Evolutionary conservation across 2,113 vertebrate genomes (phyloP).

Genomic region (Hylia prasina): DNA sequence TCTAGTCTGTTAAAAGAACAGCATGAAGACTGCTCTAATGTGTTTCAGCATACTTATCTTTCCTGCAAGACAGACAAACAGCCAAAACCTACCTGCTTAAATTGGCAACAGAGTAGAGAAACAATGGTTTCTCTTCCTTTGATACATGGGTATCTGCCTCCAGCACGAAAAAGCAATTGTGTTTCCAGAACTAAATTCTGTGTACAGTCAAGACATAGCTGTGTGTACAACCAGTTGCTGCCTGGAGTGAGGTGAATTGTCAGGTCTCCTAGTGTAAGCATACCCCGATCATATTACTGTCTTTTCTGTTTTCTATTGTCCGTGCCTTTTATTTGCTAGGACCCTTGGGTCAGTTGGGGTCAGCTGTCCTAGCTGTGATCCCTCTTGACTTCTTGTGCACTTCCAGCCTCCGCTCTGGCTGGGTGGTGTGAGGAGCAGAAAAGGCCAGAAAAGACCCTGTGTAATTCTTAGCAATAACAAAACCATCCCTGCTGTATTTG

Average conservation of each 20-base stretch:
- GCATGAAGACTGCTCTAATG: background rate
- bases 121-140: background rate
- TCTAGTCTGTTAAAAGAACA: background rate
- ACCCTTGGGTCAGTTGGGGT: background rate
- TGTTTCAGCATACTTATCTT: background rate
- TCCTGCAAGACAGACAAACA: background rate
- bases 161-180: background rate
- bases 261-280: background rate
- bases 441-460: background rate
- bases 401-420: background rate
- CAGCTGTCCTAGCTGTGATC: background rate
- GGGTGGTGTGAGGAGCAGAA: background rate
- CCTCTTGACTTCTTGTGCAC: background rate
- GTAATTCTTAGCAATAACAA: background rate
- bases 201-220: background rate
- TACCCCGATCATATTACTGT: background rate
- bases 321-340: background rate
- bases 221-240: background rate
- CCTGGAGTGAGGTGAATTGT: background rate
- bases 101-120: fast-evolving
- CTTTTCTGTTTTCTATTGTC: background rate
- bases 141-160: background rate
- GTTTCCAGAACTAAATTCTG: background rate
- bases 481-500: background rate
- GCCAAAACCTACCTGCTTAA: background rate